Evolutionary conservation across 2,797 vertebrate genomes (phyloP).

Genomic region (Gymnocypris eckloni): DNA sequence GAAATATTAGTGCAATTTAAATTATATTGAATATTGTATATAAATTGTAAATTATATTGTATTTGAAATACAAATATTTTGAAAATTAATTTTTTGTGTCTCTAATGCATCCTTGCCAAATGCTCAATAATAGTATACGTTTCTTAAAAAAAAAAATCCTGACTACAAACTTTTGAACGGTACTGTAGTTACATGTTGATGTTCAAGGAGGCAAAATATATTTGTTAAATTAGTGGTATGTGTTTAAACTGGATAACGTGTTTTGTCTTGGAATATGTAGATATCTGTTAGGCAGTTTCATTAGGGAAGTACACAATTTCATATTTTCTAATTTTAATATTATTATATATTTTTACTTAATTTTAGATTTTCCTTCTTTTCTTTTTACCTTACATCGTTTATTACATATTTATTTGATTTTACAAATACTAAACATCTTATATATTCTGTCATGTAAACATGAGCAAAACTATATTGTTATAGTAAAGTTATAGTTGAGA

Average conservation of each 20-base stretch:
- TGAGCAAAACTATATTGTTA: neutral
- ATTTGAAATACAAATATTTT: neutral
- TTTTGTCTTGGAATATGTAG: neutral
- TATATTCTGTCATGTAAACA: neutral
- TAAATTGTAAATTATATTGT: neutral
- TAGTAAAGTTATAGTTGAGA: neutral
- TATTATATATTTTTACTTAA: neutral
- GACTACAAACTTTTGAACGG: neutral
- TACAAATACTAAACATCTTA: neutral
- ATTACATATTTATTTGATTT: neutral
- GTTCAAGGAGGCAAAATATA: neutral
- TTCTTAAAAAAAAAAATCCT: neutral
- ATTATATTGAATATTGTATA: too few relatives aligned
- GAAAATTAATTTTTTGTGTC: neutral
- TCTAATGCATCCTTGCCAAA: neutral
- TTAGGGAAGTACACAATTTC: neutral
- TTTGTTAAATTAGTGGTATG: neutral
- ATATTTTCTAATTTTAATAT: neutral
- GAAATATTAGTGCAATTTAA: conserved; percentile 8
- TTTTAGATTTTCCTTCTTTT: neutral
- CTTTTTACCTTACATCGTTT: neutral
- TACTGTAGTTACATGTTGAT: neutral
- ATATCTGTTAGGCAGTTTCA: neutral
- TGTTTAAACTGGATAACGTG: neutral
- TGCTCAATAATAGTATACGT: neutral